Base-by-base conservation (phyloP, 2,888 invertebrate species). In the Netelia fuscicornis region DNA sequence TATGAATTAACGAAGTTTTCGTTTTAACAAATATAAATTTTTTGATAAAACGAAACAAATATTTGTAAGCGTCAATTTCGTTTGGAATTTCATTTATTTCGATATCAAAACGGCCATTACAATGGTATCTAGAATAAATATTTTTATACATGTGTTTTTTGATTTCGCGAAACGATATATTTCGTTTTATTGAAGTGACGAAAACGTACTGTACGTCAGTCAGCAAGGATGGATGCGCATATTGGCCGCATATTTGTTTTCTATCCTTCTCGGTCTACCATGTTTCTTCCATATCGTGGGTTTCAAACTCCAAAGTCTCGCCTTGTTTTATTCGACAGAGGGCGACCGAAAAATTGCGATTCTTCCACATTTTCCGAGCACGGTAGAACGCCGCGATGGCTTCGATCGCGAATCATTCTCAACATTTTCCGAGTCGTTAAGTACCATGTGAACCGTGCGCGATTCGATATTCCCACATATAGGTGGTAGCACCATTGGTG, bases 371-470 rank as follows among this genome's bases (percentile, higher is more conserved):
- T 72, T 83, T 72, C 42, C 77, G 52, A 25, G 42, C 64, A 6
- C 56, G 54, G 62, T 44, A 76, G 76, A 76, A 65, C 77, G 44
- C 77, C 62, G 56, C 71, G 71, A 71, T 48, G 64, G 84, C 65
- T 84, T 71, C 84, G 80, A 80, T 84, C 76, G 71, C 84, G 80
- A 84, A 80, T 80, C 84, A 67, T 84, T 64, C 84, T 72, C 76
- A 76, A 83, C 71, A 84, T 84, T 80, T 84, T 84, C 80, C 84
- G 23, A 80, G 67, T 80, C 76, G 84, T 80, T 84, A 76, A 84
- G 80, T 76, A 71, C 37, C 70, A 75, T 62, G 71, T 81, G 84
- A 84, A 84, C 84, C 84, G 84, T 80, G 65, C 20, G 8, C 60
- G 65, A 76, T 80, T 23, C 71, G 71, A 80, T 84, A 84, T 84